Conservation (phyloP, 2,797 vertebrate genomes). For the Channa striata region DNA sequence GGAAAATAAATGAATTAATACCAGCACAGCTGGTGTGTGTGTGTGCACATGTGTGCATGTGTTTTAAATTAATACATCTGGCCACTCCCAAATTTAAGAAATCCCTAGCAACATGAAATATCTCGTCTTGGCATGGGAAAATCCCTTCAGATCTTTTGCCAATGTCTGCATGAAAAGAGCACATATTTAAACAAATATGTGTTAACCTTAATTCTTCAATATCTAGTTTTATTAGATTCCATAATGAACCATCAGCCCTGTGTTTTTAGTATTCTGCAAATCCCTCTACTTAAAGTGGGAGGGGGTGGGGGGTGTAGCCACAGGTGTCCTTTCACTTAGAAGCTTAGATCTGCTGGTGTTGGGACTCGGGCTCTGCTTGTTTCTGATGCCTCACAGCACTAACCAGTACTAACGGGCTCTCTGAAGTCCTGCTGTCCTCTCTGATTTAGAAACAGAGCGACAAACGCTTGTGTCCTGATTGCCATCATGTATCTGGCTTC, state of each 20-base stretch:
- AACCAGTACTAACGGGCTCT: constrained; percentile 39
- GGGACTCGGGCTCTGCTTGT: constrained; percentile 59
- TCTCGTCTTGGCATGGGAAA: constrained; percentile 58
- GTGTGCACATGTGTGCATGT: not conserved
- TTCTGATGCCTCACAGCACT: constrained; percentile 46
- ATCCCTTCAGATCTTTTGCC: constrained; percentile 72
- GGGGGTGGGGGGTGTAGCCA: constrained; percentile 62
- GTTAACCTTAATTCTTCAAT: constrained; percentile 37
- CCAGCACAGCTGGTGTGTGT: constrained; percentile 67
- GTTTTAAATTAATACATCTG: constrained; percentile 51
- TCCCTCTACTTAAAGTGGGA: constrained; percentile 58
- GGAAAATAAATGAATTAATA: constrained; percentile 74
- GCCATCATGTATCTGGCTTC: constrained; percentile 7
- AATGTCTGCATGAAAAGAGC: constrained; percentile 34
- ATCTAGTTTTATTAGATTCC: constrained; percentile 59
- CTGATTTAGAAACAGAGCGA: constrained; percentile 54
- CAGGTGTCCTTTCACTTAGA: constrained; percentile 68
- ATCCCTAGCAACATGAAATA: constrained; percentile 73
- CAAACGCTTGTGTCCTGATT: constrained; percentile 27
- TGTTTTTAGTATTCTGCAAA: constrained; percentile 65
- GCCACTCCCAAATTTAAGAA: constrained; percentile 56
- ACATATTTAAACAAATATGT: constrained; percentile 53
- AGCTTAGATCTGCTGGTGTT: constrained; percentile 62
- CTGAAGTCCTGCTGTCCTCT: constrained; percentile 57
- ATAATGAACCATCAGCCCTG: constrained; percentile 39